Percentiles rank a stretch among this genome's conserved stretches.
Conservation (phyloP, 2,888 invertebrate genomes). For the Macropis europaea region DNA sequence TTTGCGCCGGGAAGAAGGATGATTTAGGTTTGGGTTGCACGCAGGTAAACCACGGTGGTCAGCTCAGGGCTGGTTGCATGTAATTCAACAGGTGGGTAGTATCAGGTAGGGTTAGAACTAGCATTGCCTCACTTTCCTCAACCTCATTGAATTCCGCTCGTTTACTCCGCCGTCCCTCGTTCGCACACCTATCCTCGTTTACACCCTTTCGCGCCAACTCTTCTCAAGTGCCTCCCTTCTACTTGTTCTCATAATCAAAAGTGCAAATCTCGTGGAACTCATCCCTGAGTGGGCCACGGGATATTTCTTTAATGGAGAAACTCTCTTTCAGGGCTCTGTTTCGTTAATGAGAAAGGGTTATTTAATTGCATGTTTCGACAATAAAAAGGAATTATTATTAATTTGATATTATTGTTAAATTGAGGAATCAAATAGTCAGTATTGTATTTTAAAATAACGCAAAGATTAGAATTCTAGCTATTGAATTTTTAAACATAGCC, state of each 20-base stretch:
- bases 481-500: too few species aligned
- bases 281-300: not conserved
- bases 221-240: conserved; percentile 4
- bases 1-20: conserved; percentile 37
- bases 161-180: conserved; percentile 41
- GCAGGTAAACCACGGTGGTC: conserved; percentile 58
- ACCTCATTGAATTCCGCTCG: conserved; percentile 55
- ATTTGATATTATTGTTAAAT: too few species aligned
- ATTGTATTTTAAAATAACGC: too few species aligned
- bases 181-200: conserved; percentile 41
- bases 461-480: too few species aligned
- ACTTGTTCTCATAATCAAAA: conserved; percentile 27
- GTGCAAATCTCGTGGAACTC: conserved; percentile 4
- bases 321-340: not conserved
- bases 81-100: conserved; percentile 75
- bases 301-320: not conserved
- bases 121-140: conserved; percentile 56
- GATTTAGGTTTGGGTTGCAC: conserved; percentile 50
- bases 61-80: conserved; percentile 51
- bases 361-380: too few species aligned
- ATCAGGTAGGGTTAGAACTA: conserved; percentile 67
- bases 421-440: too few species aligned
- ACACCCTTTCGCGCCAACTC: conserved; percentile 25
- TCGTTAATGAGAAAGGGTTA: too few species aligned
- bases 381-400: too few species aligned